Conservation (phyloP, 2,113 vertebrate species). For the Paratilapia polleni region DNA sequence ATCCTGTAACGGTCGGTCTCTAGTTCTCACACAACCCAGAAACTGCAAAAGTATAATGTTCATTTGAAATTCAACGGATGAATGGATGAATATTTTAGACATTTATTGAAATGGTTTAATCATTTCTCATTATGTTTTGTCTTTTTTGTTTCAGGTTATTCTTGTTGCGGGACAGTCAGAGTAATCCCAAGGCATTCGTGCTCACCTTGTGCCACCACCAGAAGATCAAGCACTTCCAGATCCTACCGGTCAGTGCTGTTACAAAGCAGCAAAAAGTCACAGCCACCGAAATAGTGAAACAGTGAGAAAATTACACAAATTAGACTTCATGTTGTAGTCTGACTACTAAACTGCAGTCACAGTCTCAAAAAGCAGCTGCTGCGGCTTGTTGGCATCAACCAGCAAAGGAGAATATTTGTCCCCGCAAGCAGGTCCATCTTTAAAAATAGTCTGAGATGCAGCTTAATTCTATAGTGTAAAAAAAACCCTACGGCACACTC, state of each 20-base stretch:
- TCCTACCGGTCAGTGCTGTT: conserved; percentile 88
- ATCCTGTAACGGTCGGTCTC: too few relatives aligned
- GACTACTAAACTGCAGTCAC: background rate
- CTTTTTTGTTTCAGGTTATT: conserved; percentile 85
- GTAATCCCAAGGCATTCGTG: conserved; percentile 98
- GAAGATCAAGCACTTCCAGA: conserved; percentile 99
- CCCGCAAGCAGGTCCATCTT: background rate
- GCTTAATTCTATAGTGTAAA: conserved; percentile 12
- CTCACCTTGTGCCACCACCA: conserved; percentile 98
- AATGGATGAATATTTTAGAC: background rate
- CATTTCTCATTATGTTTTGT: background rate
- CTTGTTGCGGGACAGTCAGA: conserved; percentile 97
- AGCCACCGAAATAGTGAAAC: background rate
- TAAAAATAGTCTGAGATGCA: conserved; percentile 4
- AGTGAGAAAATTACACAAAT: background rate
- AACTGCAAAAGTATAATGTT: background rate
- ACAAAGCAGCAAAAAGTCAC: background rate
- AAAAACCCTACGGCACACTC: background rate
- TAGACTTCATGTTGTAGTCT: background rate
- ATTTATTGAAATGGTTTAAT: background rate
- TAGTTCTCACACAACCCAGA: background rate
- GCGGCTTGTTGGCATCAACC: background rate
- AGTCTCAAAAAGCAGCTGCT: conserved; percentile 1
- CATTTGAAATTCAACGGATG: background rate
- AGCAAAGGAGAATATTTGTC: background rate